Conservation (phyloP, 1,140 invertebrate species). For the Drosophila grimshawi region DNA sequence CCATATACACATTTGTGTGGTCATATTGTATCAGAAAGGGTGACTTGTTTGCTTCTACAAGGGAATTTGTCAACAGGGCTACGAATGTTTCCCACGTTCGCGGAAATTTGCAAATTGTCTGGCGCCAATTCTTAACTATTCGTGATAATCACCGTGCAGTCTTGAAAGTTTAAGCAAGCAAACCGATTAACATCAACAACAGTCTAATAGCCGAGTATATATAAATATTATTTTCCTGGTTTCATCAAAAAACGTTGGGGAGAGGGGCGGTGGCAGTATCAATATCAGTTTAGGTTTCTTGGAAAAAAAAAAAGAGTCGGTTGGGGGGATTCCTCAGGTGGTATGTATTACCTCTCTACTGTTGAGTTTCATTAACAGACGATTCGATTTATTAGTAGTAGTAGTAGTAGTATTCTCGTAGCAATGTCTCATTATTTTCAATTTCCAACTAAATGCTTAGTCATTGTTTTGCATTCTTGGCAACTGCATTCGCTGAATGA, state of each 20-base stretch:
- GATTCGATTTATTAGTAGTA: conserved; percentile 3
- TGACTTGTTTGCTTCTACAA: too few relatives aligned
- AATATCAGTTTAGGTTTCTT: not conserved
- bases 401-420: not conserved
- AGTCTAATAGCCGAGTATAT: not conserved
- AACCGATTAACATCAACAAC: conserved; percentile 36
- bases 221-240: not conserved
- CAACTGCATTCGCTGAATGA: conserved; percentile 31
- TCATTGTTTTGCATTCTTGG: conserved; percentile 17
- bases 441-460: conserved; percentile 21
- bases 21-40: too few relatives aligned
- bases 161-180: conserved; percentile 11
- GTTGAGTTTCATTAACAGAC: not conserved
- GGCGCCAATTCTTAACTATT: conserved; percentile 49
- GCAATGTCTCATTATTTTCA: conserved; percentile 14
- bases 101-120: conserved; percentile 27
- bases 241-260: not conserved
- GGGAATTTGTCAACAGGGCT: not conserved
- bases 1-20: too few relatives aligned
- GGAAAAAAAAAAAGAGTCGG: conserved; percentile 11
- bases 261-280: not conserved
- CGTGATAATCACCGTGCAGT: conserved; percentile 31
- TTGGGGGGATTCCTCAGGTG: conserved; percentile 7
- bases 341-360: not conserved
- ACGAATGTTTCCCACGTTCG: conserved; percentile 14